Conservation (phyloP, 1,140 invertebrate genomes). For the Ostrea denselamellosa region DNA sequence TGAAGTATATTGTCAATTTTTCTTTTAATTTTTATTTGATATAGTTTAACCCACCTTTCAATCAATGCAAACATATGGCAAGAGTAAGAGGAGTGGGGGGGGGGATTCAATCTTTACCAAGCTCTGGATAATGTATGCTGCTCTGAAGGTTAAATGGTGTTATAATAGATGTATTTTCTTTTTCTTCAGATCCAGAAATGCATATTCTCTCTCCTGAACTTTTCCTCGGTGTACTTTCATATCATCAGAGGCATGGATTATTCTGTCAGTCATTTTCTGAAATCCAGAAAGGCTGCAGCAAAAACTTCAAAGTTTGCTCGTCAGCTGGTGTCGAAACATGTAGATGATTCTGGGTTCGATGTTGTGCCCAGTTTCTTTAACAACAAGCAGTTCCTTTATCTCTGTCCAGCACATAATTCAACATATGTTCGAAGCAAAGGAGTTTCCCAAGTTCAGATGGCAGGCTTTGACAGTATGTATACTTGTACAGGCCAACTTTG, state of each 20-base stretch:
- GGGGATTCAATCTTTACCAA: no score
- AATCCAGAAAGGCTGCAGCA: neutral
- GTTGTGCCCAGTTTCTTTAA: neutral
- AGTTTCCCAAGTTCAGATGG: neutral
- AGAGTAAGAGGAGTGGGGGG: no score
- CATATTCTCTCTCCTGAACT: neutral
- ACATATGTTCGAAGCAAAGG: neutral
- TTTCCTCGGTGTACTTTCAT: neutral
- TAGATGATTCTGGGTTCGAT: neutral
- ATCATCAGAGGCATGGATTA: neutral
- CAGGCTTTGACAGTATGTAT: constrained; percentile 10
- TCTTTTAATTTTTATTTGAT: no score
- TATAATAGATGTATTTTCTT: neutral
- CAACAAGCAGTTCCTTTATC: neutral
- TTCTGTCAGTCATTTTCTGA: neutral
- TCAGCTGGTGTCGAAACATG: neutral
- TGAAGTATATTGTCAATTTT: no score
- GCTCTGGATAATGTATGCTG: no score
- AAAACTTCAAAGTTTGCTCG: neutral
- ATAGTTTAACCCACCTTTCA: no score
- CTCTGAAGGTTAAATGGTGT: no score
- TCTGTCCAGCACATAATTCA: neutral
- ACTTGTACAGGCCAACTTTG: no score
- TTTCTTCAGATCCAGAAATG: neutral
- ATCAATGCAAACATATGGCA: no score